A percentile compares a stretch with the other conserved stretches of the same genome.
These are phyloP conservation scores for Brachionus rotundiformis DNA, from an alignment of 1,140 invertebrate species.

Conservation along the genomic window DNA sequence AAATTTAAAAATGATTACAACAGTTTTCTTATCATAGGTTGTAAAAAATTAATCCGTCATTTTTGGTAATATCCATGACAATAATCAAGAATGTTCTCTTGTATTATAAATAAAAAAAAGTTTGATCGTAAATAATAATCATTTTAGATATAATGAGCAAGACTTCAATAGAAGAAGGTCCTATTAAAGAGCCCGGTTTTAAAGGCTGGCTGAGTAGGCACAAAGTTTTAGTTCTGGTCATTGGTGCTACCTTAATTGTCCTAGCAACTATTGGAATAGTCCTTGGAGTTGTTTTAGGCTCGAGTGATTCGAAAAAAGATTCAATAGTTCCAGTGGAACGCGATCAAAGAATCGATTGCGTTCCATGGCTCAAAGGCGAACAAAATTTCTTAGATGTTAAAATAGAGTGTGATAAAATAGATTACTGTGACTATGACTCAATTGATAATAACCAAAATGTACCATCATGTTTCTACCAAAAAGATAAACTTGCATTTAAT, in stretches of 20 bases:
- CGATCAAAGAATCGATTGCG: constrained; percentile 21
- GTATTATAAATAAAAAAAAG: neutral
- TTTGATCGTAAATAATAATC: neutral
- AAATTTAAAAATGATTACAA: neutral
- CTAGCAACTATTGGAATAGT: neutral
- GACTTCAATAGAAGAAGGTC: neutral
- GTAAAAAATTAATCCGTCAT: neutral
- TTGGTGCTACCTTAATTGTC: neutral
- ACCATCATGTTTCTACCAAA: constrained; percentile 28
- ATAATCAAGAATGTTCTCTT: neutral
- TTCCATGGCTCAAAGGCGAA: constrained; percentile 29
- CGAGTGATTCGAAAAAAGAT: neutral
- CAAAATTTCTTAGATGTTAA: neutral
- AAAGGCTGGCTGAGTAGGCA: neutral
- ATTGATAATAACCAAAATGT: constrained; percentile 33
- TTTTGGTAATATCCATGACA: neutral
- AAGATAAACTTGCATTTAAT: neutral
- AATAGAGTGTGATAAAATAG: neutral
- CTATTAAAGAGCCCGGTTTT: neutral
- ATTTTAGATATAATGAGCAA: neutral
- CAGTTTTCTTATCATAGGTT: neutral
- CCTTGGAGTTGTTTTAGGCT: neutral
- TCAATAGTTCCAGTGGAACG: neutral
- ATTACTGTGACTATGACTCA: neutral
- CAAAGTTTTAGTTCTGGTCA: neutral